phyloP scores from a whole-genome alignment of 2,888 invertebrate genomes.

The Apamea monoglypha region DNA sequence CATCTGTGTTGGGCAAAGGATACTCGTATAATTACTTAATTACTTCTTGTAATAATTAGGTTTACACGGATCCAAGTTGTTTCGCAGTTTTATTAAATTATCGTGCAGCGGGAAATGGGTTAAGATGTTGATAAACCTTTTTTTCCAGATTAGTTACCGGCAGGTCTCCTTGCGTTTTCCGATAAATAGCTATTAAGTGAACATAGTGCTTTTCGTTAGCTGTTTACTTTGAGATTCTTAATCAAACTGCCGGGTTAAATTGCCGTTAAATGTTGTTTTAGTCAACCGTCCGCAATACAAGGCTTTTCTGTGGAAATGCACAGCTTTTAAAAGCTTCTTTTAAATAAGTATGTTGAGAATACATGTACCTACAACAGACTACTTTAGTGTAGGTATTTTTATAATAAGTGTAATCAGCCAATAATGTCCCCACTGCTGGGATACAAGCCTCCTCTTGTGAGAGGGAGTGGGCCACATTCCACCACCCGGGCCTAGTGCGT shows the following conservation, averaged over 20 bases:
- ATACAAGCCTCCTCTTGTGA: neutral
- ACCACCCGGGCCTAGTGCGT: neutral
- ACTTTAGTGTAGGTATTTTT: neutral
- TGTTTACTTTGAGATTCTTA: conserved; percentile 31
- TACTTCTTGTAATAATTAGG: conserved; percentile 65
- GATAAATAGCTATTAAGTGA: conserved; percentile 36
- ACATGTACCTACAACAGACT: no score
- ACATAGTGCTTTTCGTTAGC: conserved; percentile 18
- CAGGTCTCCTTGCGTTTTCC: conserved; percentile 27
- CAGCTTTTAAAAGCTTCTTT: neutral
- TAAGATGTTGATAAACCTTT: conserved; percentile 63
- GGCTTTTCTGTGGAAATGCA: neutral
- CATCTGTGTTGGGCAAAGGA: conserved; percentile 13
- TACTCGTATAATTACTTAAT: neutral
- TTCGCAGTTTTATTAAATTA: conserved; percentile 68
- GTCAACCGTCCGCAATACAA: neutral
- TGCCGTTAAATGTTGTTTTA: conserved; percentile 5
- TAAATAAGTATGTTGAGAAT: neutral
- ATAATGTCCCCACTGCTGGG: neutral
- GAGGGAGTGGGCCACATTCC: neutral
- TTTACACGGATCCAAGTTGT: conserved; percentile 56
- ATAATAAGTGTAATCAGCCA: neutral
- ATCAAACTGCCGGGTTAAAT: conserved; percentile 7
- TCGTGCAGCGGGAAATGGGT: conserved; percentile 57
- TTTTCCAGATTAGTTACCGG: conserved; percentile 55